Conservation (phyloP, 2,113 vertebrate species). For the Heptranchias perlo region DNA sequence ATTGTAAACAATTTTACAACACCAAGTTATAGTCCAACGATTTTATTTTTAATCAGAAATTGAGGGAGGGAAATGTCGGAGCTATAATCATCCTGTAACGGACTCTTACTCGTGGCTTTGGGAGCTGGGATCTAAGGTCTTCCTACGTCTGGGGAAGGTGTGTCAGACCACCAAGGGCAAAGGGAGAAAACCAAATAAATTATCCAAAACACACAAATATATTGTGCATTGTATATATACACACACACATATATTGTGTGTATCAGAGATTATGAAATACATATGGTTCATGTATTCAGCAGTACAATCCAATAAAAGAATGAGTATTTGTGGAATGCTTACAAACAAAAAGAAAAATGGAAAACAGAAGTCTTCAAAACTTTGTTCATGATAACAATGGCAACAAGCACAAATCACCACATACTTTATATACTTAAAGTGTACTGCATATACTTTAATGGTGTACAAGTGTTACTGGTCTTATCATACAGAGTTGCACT, state of each 20-base stretch:
- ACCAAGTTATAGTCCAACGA: no score
- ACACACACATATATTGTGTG: neutral
- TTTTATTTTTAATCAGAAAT: no score
- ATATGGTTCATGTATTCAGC: neutral
- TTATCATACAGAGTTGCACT: neutral
- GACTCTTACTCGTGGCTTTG: neutral
- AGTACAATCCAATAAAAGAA: neutral
- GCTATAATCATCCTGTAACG: neutral
- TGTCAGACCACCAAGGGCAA: neutral
- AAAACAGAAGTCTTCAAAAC: neutral
- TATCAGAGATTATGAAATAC: neutral
- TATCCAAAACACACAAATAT: no score
- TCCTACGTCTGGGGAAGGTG: neutral
- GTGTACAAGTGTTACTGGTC: neutral
- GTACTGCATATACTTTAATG: neutral
- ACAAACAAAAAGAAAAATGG: neutral
- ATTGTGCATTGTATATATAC: no score
- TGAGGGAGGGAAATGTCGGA: neutral
- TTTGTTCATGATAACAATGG: neutral
- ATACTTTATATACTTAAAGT: no score
- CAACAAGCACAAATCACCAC: neutral
- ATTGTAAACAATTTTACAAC: no score
- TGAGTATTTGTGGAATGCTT: neutral
- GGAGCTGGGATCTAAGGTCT: neutral
- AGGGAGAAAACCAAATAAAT: neutral